These are phyloP conservation scores for Microctenopoma stevenorrisi DNA, from an alignment of 2,797 vertebrate genomes.

Conservation along the genomic window DNA sequence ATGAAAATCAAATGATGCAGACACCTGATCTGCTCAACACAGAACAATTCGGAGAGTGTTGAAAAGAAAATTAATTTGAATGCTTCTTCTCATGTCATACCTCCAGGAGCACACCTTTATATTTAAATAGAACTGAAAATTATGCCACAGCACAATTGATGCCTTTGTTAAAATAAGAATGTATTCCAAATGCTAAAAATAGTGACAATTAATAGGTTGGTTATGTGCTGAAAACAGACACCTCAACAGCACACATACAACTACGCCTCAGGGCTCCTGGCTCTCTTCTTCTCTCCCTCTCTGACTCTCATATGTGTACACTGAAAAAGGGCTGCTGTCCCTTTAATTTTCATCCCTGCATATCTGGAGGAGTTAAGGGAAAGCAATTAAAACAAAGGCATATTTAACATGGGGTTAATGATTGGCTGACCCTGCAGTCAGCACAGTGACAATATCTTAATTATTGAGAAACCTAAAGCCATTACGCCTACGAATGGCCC, in stretches of 20 bases:
- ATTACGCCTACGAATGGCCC: constrained; percentile 85
- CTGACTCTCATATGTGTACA: constrained; percentile 35
- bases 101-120: constrained; percentile 29
- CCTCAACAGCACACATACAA: constrained; percentile 39
- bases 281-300: constrained; percentile 23
- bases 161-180: constrained; percentile 39
- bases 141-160: constrained; percentile 25
- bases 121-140: constrained; percentile 43
- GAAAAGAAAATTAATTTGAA: constrained; percentile 39
- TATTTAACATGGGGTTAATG: constrained; percentile 89
- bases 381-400: constrained; percentile 88
- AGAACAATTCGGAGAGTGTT: constrained; percentile 15
- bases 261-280: constrained; percentile 50
- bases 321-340: constrained; percentile 68
- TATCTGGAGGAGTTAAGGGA: constrained; percentile 82
- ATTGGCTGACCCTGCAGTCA: constrained; percentile 87
- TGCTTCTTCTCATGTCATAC: constrained; percentile 42
- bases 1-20: constrained; percentile 49
- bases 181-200: constrained; percentile 57
- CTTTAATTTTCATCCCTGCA: constrained; percentile 78
- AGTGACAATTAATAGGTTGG: constrained; percentile 64
- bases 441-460: constrained; percentile 87
- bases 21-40: constrained; percentile 31
- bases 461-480: constrained; percentile 87
- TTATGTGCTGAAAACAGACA: constrained; percentile 51